Conservation (phyloP, 2,888 invertebrate species). For the Napeogenes inachia region DNA sequence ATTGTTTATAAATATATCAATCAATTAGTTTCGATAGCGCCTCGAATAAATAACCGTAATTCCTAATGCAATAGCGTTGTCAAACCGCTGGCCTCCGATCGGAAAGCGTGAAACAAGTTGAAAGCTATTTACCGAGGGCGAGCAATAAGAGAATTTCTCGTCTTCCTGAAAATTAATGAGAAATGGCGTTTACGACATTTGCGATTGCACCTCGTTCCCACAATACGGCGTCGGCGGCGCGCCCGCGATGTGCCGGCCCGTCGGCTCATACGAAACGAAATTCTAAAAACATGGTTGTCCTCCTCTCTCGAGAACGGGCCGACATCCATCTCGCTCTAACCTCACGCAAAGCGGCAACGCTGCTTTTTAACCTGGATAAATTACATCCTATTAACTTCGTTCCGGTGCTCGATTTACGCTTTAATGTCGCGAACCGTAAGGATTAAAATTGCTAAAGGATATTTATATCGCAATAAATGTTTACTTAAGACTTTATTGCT, state of each 20-base stretch:
- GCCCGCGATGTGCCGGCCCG: conserved; percentile 51
- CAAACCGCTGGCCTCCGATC: conserved; percentile 36
- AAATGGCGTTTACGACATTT: conserved; percentile 67
- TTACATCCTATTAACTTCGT: conserved; percentile 75
- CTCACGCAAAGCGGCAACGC: conserved; percentile 69
- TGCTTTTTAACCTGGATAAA: conserved; percentile 72
- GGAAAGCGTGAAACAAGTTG: conserved; percentile 51
- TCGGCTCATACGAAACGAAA: conserved; percentile 59
- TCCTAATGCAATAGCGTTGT: conserved; percentile 25
- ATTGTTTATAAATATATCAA: conserved; percentile 3
- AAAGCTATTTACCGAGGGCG: conserved; percentile 60
- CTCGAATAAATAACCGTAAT: conserved; percentile 28
- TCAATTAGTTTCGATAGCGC: conserved; percentile 19
- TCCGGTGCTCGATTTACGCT: conserved; percentile 72
- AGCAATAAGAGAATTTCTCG: conserved; percentile 63
- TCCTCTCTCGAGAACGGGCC: conserved; percentile 37
- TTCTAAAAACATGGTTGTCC: conserved; percentile 60
- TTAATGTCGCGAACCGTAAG: conserved; percentile 65
- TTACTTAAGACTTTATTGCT: conserved; percentile 62
- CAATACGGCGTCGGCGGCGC: conserved; percentile 63
- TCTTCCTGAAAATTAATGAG: conserved; percentile 76
- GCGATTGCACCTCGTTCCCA: conserved; percentile 62
- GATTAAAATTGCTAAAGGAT: conserved; percentile 71
- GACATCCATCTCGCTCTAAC: conserved; percentile 53
- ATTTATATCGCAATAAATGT: conserved; percentile 52